Conservation (phyloP, 1,140 invertebrate species). For the Zeugodacus cucurbitae region DNA sequence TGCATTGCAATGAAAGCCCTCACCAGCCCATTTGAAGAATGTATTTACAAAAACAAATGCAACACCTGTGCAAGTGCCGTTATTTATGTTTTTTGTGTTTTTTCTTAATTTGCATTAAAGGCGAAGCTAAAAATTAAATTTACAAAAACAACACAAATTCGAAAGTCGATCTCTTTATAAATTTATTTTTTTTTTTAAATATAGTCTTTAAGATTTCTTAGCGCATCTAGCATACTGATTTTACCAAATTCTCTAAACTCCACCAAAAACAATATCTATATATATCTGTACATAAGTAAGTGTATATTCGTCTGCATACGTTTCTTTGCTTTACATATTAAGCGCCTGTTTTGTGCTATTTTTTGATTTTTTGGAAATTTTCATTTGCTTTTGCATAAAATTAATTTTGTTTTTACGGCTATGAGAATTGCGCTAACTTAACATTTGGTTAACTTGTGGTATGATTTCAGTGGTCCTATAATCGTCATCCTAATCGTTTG, state of each 20-base stretch:
- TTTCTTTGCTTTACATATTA: background rate
- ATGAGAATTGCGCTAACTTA: background rate
- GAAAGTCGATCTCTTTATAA: constrained; percentile 45
- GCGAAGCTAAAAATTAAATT: background rate
- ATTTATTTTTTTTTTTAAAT: constrained; percentile 15
- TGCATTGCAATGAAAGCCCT: constrained; percentile 50
- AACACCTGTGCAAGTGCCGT: background rate
- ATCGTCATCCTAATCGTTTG: background rate
- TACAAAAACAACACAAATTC: constrained; percentile 42
- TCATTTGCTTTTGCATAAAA: background rate
- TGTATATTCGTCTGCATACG: background rate
- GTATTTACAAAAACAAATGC: constrained; percentile 21
- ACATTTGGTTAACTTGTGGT: background rate
- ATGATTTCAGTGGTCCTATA: background rate
- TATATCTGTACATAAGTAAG: too few relatives aligned
- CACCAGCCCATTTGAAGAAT: constrained; percentile 54
- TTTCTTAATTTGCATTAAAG: background rate
- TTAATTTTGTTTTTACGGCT: background rate
- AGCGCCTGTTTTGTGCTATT: background rate
- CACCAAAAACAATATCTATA: background rate
- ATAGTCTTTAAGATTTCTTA: background rate
- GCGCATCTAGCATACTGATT: background rate
- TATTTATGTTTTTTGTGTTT: background rate
- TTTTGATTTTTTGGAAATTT: background rate
- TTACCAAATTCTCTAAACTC: background rate